Evolutionary conservation across 2,113 vertebrate species (phyloP).

Genomic region (Bettongia penicillata): DNA sequence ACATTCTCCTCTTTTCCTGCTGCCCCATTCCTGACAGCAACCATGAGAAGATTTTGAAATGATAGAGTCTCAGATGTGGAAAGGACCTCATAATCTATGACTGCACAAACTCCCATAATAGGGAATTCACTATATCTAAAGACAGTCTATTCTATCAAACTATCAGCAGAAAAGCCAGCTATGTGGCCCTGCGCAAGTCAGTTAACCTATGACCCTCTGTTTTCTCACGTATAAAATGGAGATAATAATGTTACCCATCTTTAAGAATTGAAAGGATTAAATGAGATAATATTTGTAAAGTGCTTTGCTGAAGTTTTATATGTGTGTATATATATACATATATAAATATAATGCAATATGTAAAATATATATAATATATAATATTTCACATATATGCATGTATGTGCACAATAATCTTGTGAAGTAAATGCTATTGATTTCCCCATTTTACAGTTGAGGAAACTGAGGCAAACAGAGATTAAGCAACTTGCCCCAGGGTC

Average conservation of each 20-base stretch:
- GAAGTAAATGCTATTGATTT: background rate
- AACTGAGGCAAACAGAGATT: background rate
- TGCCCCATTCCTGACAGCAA: background rate
- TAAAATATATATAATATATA: too few relatives aligned
- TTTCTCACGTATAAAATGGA: background rate
- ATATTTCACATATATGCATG: too few relatives aligned
- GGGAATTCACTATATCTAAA: background rate
- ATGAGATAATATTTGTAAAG: background rate
- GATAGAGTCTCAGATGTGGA: background rate
- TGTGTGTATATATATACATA: too few relatives aligned
- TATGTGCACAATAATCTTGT: background rate
- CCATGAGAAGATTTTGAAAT: background rate
- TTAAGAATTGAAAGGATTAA: background rate
- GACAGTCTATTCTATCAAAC: background rate
- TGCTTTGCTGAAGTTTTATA: background rate
- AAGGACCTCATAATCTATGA: background rate
- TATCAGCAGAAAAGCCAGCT: conserved; percentile 12
- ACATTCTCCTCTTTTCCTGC: background rate
- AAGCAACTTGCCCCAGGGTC: background rate
- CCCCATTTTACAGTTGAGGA: background rate
- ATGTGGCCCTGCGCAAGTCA: background rate
- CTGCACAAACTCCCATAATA: background rate
- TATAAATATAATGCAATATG: too few relatives aligned
- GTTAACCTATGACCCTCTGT: background rate
- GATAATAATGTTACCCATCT: background rate